A percentile compares a stretch with the other conserved stretches of the same genome.
phyloP scores from a whole-genome alignment of 2,888 invertebrate genomes.

The Physocephala rufipes region DNA sequence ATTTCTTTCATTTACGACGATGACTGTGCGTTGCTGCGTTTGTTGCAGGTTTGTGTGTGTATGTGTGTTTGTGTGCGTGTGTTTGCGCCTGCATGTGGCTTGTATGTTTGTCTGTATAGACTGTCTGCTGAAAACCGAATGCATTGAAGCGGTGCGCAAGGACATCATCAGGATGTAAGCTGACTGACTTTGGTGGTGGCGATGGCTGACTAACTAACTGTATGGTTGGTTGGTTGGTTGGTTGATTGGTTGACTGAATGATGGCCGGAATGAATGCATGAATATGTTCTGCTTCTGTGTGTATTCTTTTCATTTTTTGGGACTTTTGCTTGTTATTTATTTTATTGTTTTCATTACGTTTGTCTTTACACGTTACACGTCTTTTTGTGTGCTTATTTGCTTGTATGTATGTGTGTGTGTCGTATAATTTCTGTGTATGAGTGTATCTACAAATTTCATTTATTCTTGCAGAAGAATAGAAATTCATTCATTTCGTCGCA shows the following conservation, averaged over 20 bases:
- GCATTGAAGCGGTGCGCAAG: constrained; percentile 35
- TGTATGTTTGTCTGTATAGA: too few relatives aligned
- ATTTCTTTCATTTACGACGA: constrained; percentile 7
- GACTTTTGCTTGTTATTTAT: neutral
- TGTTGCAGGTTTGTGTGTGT: too few relatives aligned
- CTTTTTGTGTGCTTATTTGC: neutral
- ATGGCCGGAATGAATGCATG: too few relatives aligned
- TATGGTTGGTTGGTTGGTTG: too few relatives aligned
- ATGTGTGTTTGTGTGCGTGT: constrained; percentile 7
- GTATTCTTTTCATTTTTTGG: neutral
- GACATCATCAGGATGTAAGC: constrained; percentile 35
- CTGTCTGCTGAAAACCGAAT: constrained; percentile 14
- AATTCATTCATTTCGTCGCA: constrained; percentile 27
- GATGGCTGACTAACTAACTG: too few relatives aligned
- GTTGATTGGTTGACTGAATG: too few relatives aligned
- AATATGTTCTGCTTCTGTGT: too few relatives aligned
- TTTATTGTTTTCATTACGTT: neutral
- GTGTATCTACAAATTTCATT: constrained; percentile 30
- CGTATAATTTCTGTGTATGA: too few relatives aligned
- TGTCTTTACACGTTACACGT: neutral
- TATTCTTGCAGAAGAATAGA: constrained; percentile 33
- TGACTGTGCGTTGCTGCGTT: constrained; percentile 5
- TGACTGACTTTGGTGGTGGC: too few relatives aligned
- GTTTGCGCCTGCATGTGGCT: too few relatives aligned
- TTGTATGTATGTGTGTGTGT: neutral